Evolutionary conservation across 2,797 vertebrate species (phyloP).

Genomic region (Anguilla pacifica): DNA sequence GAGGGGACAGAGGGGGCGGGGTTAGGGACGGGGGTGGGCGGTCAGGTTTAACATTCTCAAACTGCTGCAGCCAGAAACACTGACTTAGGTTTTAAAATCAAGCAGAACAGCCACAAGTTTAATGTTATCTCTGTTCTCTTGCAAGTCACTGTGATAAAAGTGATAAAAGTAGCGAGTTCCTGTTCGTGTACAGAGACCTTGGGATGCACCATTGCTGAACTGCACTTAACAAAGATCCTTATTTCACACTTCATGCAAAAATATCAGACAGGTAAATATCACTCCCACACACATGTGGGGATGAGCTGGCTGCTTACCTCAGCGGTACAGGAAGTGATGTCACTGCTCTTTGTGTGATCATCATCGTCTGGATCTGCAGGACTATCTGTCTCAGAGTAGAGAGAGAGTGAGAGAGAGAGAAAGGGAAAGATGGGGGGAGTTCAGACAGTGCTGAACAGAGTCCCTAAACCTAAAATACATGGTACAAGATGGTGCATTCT

Average conservation of each 20-base stretch:
- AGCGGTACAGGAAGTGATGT: conserved; percentile 58
- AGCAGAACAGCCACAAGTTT: too few species aligned
- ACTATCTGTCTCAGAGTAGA: conserved; percentile 60
- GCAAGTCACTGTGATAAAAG: too few species aligned
- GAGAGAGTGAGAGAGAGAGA: neutral
- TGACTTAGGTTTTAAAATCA: too few species aligned
- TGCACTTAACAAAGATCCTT: too few species aligned
- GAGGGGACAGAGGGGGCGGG: neutral
- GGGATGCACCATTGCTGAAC: too few species aligned
- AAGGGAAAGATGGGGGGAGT: neutral
- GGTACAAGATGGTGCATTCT: neutral
- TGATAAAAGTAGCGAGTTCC: too few species aligned
- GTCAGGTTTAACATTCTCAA: neutral
- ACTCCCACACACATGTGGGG: too few species aligned
- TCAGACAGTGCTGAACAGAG: neutral
- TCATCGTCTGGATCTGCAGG: conserved; percentile 67
- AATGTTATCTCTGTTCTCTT: too few species aligned
- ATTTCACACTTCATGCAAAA: too few species aligned
- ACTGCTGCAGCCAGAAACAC: neutral
- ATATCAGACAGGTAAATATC: too few species aligned
- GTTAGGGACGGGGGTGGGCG: conserved; percentile 30
- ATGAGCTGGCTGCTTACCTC: conserved; percentile 56
- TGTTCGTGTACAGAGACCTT: too few species aligned
- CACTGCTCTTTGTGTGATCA: conserved; percentile 68
- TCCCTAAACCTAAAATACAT: neutral